Evolutionary conservation across 2,888 invertebrate species (phyloP).

Genomic region (Germaria angustata): DNA sequence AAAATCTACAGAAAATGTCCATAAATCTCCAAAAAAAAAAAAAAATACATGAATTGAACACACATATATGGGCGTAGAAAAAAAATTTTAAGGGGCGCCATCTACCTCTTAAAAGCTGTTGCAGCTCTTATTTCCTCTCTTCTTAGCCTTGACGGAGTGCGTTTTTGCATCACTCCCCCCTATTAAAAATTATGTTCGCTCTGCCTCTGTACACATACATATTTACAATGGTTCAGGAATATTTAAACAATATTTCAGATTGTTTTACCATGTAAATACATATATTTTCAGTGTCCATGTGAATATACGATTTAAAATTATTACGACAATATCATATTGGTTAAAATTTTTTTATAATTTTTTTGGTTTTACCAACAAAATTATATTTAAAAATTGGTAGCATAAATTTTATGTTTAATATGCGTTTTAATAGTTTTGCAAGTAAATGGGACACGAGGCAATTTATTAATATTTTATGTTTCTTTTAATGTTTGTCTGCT

Average conservation of each 20-base stretch:
- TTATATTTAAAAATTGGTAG: conserved; percentile 55
- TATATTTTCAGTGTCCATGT: background rate
- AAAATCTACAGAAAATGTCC: conserved; percentile 44
- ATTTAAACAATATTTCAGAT: background rate
- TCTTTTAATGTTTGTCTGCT: conserved; percentile 27
- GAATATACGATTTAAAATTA: background rate
- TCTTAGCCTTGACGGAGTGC: no score
- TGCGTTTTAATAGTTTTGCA: conserved; percentile 62
- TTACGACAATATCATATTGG: background rate
- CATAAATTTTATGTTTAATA: conserved; percentile 63
- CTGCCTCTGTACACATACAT: no score
- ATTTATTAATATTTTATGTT: conserved; percentile 60
- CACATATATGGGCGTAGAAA: no score
- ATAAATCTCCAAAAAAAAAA: conserved; percentile 38
- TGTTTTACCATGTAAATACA: background rate
- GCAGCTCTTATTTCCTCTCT: no score
- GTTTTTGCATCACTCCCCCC: no score
- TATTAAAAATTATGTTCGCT: no score
- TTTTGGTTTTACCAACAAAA: conserved; percentile 1
- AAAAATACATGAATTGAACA: background rate
- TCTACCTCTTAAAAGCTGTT: no score
- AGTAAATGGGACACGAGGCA: conserved; percentile 59
- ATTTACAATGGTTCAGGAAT: background rate
- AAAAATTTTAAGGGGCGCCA: no score
- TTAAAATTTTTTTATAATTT: background rate